Conservation (phyloP, 2,888 invertebrate species). For the Protophormia terraenovae region DNA sequence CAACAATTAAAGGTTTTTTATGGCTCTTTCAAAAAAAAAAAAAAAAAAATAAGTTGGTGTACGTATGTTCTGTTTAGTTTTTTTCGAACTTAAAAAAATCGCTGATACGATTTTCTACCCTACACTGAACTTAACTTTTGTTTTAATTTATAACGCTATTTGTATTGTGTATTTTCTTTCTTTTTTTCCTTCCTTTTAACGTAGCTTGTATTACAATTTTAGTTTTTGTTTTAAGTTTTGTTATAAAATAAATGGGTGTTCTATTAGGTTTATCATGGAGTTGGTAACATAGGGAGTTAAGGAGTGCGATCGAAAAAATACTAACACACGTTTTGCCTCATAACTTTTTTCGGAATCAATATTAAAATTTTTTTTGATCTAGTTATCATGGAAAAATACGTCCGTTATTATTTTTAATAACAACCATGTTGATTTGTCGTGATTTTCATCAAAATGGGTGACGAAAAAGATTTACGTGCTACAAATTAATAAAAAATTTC, state of each 20-base stretch:
- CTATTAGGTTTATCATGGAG: background rate
- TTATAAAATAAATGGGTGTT: background rate
- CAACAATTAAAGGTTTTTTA: constrained; percentile 37
- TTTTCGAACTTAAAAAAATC: constrained; percentile 4
- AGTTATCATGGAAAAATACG: too few species aligned
- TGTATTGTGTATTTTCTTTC: constrained; percentile 17
- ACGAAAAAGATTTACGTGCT: too few species aligned
- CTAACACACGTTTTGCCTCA: too few species aligned
- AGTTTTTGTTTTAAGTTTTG: background rate
- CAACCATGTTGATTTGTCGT: too few species aligned
- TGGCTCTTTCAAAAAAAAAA: background rate
- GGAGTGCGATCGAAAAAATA: background rate
- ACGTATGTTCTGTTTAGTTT: background rate
- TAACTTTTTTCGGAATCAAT: too few species aligned
- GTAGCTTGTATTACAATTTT: background rate
- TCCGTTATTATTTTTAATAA: too few species aligned
- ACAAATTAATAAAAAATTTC: too few species aligned
- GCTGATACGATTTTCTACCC: constrained; percentile 44
- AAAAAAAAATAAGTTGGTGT: background rate
- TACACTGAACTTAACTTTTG: constrained; percentile 3
- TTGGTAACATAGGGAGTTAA: background rate
- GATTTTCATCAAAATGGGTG: too few species aligned
- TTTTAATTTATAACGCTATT: constrained; percentile 55
- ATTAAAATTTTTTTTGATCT: too few species aligned
- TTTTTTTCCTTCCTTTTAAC: background rate